phyloP scores from a whole-genome alignment of 2,888 invertebrate species.

The Timandra comae region DNA sequence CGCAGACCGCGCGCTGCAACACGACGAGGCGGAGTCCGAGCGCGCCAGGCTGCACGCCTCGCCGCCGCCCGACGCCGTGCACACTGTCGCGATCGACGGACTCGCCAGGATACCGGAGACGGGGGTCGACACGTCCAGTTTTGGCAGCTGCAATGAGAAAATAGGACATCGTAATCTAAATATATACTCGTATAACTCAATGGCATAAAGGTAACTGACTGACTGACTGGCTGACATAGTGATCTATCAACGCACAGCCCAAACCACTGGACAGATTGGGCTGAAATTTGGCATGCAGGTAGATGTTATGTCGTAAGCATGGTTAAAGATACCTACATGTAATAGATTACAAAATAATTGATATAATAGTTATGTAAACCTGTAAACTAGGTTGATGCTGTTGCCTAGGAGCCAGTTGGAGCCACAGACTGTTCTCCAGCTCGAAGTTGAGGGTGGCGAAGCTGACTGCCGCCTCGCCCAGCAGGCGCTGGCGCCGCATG shows the following conservation, averaged over 20 bases:
- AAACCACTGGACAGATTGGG: too few relatives aligned
- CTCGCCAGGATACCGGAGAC: constrained; percentile 56
- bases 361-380: too few relatives aligned
- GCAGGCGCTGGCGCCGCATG: constrained; percentile 92
- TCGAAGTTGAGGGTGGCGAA: constrained; percentile 94
- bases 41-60: constrained; percentile 85
- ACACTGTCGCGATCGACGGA: constrained; percentile 50
- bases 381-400: constrained; percentile 53
- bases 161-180: not conserved
- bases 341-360: constrained; percentile 1
- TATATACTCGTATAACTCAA: not conserved
- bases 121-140: constrained; percentile 49
- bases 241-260: too few relatives aligned
- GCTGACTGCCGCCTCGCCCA: constrained; percentile 93
- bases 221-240: too few relatives aligned
- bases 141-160: constrained; percentile 43
- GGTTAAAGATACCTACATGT: not conserved
- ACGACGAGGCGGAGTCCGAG: constrained; percentile 95
- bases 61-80: constrained; percentile 39
- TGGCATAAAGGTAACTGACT: too few relatives aligned
- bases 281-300: too few relatives aligned
- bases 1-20: constrained; percentile 93
- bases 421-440: constrained; percentile 92
- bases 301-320: too few relatives aligned
- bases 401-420: constrained; percentile 86